phyloP scores from a whole-genome alignment of 2,797 vertebrate species.

The Naso thynnoides region DNA sequence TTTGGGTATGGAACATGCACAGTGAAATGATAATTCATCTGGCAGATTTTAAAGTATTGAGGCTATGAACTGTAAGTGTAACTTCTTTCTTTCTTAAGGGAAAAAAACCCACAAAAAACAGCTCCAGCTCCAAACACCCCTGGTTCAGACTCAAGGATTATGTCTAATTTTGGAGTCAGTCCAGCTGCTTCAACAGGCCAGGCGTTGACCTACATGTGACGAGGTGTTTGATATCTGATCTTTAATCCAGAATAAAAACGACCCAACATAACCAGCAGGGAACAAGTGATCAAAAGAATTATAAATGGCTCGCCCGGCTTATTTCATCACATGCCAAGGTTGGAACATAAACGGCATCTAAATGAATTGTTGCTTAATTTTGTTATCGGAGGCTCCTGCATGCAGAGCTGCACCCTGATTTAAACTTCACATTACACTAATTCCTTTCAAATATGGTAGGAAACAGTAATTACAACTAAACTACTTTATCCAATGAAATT shows the following conservation, averaged over 20 bases:
- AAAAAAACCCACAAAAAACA: no score
- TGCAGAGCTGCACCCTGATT: conserved; percentile 8
- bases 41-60: conserved; percentile 34
- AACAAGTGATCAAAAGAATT: conserved; percentile 28
- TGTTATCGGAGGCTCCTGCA: conserved; percentile 3
- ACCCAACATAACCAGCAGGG: conserved; percentile 16
- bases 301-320: conserved; percentile 21
- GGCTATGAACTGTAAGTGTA: conserved; percentile 25
- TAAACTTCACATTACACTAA: conserved; percentile 11
- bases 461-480: conserved; percentile 42
- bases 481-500: conserved; percentile 46
- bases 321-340: conserved; percentile 13
- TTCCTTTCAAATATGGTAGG: conserved; percentile 34
- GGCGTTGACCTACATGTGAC: conserved; percentile 50
- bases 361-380: conserved; percentile 17
- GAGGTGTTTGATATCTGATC: conserved; percentile 48
- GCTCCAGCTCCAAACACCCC: conserved; percentile 25
- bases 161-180: conserved; percentile 36
- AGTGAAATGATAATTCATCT: conserved; percentile 3
- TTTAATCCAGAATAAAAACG: conserved; percentile 47
- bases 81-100: conserved; percentile 20
- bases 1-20: background rate
- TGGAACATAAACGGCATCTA: conserved; percentile 2
- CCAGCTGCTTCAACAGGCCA: conserved; percentile 36
- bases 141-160: conserved; percentile 48